Conservation (phyloP, 2,113 vertebrate genomes). For the Phyllostomus discolor region DNA sequence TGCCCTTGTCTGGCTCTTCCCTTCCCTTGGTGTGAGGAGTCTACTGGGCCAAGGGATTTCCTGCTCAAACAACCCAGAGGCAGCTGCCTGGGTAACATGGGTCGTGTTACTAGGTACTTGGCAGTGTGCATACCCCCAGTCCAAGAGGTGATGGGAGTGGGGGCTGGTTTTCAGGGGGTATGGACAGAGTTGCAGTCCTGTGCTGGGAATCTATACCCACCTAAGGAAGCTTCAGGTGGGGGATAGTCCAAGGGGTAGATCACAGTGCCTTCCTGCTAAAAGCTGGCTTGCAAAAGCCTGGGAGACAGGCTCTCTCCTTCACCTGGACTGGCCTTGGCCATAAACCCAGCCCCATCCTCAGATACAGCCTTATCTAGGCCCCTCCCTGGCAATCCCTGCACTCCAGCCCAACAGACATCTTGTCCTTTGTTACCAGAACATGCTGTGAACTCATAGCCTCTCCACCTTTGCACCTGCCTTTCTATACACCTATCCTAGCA, state of each 20-base stretch:
- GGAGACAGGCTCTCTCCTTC: not conserved
- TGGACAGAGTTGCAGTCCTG: not conserved
- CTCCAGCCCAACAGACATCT: not conserved
- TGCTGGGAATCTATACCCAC: not conserved
- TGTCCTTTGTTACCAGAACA: conserved; percentile 48
- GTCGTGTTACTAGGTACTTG: not conserved
- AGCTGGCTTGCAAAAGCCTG: not conserved
- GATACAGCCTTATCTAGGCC: conserved; percentile 60
- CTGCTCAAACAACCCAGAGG: not conserved
- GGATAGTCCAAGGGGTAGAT: not conserved
- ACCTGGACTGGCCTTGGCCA: not conserved
- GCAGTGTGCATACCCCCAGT: not conserved
- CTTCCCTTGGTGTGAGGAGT: not conserved
- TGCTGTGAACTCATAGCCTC: not conserved
- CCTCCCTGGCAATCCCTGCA: conserved; percentile 23
- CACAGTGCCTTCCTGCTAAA: not conserved
- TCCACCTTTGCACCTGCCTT: conserved; percentile 64
- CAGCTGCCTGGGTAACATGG: not conserved
- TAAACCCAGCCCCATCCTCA: not conserved
- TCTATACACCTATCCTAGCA: not conserved
- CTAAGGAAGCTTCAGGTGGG: not conserved
- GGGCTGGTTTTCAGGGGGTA: not conserved
- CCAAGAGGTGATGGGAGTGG: not conserved
- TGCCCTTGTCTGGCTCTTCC: not conserved
- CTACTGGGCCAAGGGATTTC: not conserved